phyloP scores from a whole-genome alignment of 2,888 invertebrate genomes.

The Orchestes rusci region DNA sequence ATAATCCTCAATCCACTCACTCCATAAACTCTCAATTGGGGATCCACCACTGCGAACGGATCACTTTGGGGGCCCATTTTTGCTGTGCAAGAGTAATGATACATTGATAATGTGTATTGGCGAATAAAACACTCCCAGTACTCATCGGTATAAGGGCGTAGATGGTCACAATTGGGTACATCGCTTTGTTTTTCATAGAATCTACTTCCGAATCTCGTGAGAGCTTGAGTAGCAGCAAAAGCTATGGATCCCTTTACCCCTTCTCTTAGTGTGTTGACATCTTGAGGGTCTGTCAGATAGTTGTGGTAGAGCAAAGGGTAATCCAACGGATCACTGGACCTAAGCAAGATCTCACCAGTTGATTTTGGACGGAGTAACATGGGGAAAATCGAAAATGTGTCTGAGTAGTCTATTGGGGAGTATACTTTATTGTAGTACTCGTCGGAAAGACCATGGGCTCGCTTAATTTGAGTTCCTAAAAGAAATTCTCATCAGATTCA shows the following conservation, averaged over 20 bases:
- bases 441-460: slow-evolving; percentile 73
- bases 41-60: slow-evolving; percentile 75
- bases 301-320: slow-evolving; percentile 88
- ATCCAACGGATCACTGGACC: slow-evolving; percentile 57
- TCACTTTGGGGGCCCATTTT: slow-evolving; percentile 78
- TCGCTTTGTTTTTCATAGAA: slow-evolving; percentile 58
- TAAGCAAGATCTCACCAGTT: slow-evolving; percentile 64
- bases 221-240: slow-evolving; percentile 68
- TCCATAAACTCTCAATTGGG: slow-evolving; percentile 62
- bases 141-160: slow-evolving; percentile 70
- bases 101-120: slow-evolving; percentile 83
- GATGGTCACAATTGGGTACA: slow-evolving; percentile 75
- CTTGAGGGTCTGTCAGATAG: slow-evolving; percentile 81
- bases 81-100: slow-evolving; percentile 75
- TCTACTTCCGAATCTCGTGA: slow-evolving; percentile 72
- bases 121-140: slow-evolving; percentile 81
- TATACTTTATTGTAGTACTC: slow-evolving; percentile 75
- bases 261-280: slow-evolving; percentile 74
- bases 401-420: slow-evolving; percentile 61
- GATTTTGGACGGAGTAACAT: slow-evolving; percentile 88
- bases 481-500: neutral
- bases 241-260: slow-evolving; percentile 82
- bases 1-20: slow-evolving; percentile 67
- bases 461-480: slow-evolving; percentile 55
- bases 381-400: slow-evolving; percentile 76